phyloP scores from a whole-genome alignment of 2,113 vertebrate genomes.

The Copsychus sechellarum region DNA sequence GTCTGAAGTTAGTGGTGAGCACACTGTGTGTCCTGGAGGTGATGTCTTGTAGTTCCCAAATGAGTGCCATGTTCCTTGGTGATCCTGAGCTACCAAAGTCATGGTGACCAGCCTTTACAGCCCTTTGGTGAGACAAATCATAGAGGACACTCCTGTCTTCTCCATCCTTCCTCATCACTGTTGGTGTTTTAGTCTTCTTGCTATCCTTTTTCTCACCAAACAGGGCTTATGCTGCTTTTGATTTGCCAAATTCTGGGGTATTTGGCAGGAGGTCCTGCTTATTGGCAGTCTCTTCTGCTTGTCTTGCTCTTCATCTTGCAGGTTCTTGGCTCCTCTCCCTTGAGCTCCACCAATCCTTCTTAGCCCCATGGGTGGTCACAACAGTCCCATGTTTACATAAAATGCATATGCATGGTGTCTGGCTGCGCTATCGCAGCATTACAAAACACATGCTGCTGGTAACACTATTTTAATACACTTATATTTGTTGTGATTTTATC shows the following conservation, averaged over 20 bases:
- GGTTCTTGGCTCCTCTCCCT: not conserved
- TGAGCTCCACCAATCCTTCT: not conserved
- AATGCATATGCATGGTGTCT: not conserved
- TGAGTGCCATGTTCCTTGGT: not conserved
- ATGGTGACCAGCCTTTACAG: not conserved
- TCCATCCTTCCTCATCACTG: not conserved
- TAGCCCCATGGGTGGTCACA: not conserved
- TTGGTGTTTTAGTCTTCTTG: not conserved
- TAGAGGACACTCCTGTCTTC: not conserved
- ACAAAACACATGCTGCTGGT: not conserved
- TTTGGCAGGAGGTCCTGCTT: not conserved
- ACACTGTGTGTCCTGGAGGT: accelerated
- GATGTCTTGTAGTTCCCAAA: accelerated
- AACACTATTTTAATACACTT: not conserved
- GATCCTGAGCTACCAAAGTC: not conserved
- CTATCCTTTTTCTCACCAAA: not conserved
- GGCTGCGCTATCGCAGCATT: not conserved
- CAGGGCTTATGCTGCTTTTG: not conserved
- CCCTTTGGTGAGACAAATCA: not conserved
- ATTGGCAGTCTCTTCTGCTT: not conserved
- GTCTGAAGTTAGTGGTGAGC: not conserved
- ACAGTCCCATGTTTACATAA: not conserved
- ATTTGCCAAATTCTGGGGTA: not conserved
- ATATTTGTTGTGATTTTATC: not conserved
- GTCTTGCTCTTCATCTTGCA: not conserved